Percentiles rank a stretch among this genome's conserved stretches.
These are phyloP conservation scores for Nylanderia fulva DNA, from an alignment of 1,140 invertebrate species.

Conservation along the genomic window DNA sequence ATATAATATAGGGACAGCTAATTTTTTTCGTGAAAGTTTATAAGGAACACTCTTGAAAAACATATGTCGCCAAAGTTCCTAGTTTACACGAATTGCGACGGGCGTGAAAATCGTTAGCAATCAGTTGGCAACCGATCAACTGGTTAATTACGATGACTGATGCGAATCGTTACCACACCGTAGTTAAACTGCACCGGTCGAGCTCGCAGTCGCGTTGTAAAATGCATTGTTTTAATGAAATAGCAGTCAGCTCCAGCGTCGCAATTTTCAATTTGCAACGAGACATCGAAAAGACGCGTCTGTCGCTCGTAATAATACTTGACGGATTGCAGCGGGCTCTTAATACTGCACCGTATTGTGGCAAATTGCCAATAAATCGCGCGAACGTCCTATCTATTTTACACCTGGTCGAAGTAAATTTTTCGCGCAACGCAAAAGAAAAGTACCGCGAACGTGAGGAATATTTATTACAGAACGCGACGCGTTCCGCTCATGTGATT, in stretches of 20 bases:
- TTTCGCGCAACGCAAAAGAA: not conserved
- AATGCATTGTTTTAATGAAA: constrained; percentile 24
- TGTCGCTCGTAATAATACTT: not conserved
- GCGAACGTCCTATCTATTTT: constrained; percentile 3
- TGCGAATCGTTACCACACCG: not conserved
- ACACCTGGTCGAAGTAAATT: constrained; percentile 2
- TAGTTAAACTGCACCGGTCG: not conserved
- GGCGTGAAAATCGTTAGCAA: constrained; percentile 12
- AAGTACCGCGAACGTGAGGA: not conserved
- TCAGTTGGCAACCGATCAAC: constrained; percentile 45
- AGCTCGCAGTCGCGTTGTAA: not conserved
- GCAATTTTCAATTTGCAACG: constrained; percentile 43
- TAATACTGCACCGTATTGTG: not conserved
- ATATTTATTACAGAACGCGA: not conserved
- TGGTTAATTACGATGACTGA: constrained; percentile 38
- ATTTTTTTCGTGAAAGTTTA: too few relatives aligned
- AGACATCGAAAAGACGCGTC: not conserved
- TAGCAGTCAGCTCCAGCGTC: not conserved
- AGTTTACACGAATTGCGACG: constrained; percentile 8
- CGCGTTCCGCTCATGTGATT: not conserved
- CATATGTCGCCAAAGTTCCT: not conserved
- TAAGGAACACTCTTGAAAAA: not conserved
- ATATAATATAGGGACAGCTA: too few relatives aligned
- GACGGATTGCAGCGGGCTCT: constrained; percentile 5
- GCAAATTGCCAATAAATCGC: constrained; percentile 33